Percentiles rank a stretch among this genome's conserved stretches.
These are phyloP conservation scores for Pterostichus niger DNA, from an alignment of 2,888 invertebrate species.

Conservation along the genomic window DNA sequence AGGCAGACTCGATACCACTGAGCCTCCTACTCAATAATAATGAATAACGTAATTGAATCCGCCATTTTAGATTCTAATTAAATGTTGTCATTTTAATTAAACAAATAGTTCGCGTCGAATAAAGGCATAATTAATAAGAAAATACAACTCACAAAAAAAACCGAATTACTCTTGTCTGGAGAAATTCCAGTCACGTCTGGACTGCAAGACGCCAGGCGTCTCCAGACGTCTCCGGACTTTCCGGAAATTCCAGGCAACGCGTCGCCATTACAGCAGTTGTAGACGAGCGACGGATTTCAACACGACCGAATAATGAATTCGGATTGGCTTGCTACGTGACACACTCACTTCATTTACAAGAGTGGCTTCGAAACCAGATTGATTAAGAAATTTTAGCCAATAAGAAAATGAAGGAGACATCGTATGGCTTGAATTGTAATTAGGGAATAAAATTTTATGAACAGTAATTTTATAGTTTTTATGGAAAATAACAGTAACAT, in stretches of 20 bases:
- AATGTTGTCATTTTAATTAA: no score
- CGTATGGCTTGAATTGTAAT: not conserved
- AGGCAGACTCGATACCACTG: no score
- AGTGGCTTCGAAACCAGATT: not conserved
- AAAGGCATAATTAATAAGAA: constrained; percentile 10
- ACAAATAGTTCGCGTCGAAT: no score
- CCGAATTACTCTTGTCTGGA: not conserved
- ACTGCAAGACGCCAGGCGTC: not conserved
- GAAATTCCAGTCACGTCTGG: constrained; percentile 19
- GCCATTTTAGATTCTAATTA: no score
- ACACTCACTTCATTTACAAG: constrained; percentile 2
- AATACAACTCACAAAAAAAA: not conserved
- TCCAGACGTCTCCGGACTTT: not conserved
- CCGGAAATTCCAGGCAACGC: not conserved
- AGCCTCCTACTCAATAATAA: no score
- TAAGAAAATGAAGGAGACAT: constrained; percentile 15
- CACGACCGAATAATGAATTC: constrained; percentile 23
- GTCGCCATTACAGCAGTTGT: constrained; percentile 3
- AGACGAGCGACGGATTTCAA: not conserved
- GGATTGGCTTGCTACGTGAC: constrained; percentile 12
- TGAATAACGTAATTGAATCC: no score
- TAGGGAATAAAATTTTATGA: constrained; percentile 10
- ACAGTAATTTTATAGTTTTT: constrained; percentile 2
- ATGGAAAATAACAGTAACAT: no score
- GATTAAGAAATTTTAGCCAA: constrained; percentile 19